Evolutionary conservation across 2,888 invertebrate genomes (phyloP).

Genomic region (Ormyrus labotus): DNA sequence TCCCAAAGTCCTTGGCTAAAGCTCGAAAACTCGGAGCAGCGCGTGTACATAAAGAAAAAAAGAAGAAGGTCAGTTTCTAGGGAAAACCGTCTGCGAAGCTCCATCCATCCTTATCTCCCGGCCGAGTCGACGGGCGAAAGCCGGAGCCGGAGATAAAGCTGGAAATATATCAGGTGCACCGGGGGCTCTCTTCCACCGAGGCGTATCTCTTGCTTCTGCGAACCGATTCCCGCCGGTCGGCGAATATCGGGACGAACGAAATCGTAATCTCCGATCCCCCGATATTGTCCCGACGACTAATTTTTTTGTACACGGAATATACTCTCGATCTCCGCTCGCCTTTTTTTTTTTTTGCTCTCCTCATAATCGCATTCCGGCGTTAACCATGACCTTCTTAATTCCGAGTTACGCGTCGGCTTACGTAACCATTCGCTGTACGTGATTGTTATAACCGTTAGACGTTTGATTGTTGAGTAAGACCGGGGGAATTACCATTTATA

Average conservation of each 20-base stretch:
- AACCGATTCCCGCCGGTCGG: neutral
- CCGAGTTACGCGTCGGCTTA: no score
- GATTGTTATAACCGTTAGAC: no score
- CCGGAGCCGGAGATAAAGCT: conserved; percentile 11
- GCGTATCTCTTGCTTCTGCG: conserved; percentile 45
- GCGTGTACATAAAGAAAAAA: no score
- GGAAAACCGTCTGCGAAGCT: no score
- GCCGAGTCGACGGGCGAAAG: conserved; percentile 1
- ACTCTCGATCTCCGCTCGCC: neutral
- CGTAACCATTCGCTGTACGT: no score
- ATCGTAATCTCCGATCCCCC: conserved; percentile 22
- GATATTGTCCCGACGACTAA: conserved; percentile 13
- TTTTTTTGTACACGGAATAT: neutral
- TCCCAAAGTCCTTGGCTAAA: no score
- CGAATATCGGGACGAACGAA: conserved; percentile 4
- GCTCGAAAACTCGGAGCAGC: no score
- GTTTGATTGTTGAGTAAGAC: no score
- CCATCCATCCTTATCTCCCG: neutral
- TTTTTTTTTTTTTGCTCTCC: neutral
- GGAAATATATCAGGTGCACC: conserved; percentile 39
- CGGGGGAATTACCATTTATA: no score
- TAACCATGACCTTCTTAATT: no score
- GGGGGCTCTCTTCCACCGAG: conserved; percentile 16
- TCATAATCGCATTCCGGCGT: no score
- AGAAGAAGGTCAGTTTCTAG: no score